Evolutionary conservation across 2,888 invertebrate species (phyloP).

Genomic region (Dicranocentrus wangi): DNA sequence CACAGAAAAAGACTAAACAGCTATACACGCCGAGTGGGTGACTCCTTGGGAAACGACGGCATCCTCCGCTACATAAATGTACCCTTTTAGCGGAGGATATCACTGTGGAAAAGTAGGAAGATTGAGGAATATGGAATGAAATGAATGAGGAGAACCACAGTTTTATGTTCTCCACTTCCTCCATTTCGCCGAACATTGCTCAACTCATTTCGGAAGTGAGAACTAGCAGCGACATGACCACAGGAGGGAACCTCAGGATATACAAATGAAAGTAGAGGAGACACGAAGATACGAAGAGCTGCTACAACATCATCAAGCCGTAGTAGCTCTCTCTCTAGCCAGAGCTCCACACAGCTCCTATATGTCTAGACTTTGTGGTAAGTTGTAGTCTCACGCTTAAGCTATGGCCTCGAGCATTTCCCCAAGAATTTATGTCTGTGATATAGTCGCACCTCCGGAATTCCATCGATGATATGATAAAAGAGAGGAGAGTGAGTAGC

Average conservation of each 20-base stretch:
- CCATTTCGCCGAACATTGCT: background rate
- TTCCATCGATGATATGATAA: slow-evolving; percentile 9
- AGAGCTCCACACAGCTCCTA: too few species aligned
- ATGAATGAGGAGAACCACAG: slow-evolving; percentile 20
- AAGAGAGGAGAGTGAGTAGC: slow-evolving; percentile 4
- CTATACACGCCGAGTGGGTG: too few species aligned
- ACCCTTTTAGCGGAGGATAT: too few species aligned
- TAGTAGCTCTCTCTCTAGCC: background rate
- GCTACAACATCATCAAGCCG: background rate
- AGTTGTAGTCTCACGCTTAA: too few species aligned
- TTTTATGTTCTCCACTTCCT: slow-evolving; percentile 23
- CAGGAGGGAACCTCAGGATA: slow-evolving; percentile 10
- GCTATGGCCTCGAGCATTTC: background rate
- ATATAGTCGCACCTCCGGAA: slow-evolving; percentile 17
- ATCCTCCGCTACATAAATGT: too few species aligned
- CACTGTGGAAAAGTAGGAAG: background rate
- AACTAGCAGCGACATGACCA: slow-evolving; percentile 19
- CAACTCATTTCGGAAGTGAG: slow-evolving; percentile 23
- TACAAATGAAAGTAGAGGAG: background rate
- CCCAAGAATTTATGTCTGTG: background rate
- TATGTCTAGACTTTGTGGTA: too few species aligned
- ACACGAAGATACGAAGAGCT: slow-evolving; percentile 2
- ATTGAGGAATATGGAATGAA: slow-evolving; percentile 18
- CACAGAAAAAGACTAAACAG: too few species aligned
- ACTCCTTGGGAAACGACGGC: too few species aligned